These are phyloP conservation scores for Trichosurus vulpecula DNA, from an alignment of 2,797 vertebrate genomes.

Conservation along the genomic window DNA sequence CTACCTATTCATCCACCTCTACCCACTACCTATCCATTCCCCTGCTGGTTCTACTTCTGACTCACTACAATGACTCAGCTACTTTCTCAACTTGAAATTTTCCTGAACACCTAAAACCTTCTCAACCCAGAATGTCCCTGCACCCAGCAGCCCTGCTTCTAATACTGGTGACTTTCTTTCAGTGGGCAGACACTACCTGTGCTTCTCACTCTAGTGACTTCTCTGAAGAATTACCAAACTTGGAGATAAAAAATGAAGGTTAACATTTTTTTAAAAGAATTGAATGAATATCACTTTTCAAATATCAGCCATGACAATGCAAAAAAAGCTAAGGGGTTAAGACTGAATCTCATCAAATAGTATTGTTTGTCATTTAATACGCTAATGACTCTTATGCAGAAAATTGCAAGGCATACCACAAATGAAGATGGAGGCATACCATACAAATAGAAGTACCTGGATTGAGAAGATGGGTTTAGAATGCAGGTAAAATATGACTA, in stretches of 20 bases:
- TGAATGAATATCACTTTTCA: slow-evolving; percentile 46
- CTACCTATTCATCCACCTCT: not conserved
- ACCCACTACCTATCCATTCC: not conserved
- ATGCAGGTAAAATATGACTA: not conserved
- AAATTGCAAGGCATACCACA: not conserved
- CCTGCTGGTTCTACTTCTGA: not conserved
- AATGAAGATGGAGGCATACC: not conserved
- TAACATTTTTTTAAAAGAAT: slow-evolving; percentile 49
- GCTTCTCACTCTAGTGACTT: not conserved
- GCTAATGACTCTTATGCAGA: not conserved
- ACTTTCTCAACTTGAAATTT: not conserved
- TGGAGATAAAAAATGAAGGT: slow-evolving; percentile 50
- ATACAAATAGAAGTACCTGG: not conserved
- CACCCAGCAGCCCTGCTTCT: not conserved
- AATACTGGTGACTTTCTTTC: not conserved
- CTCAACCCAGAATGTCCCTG: not conserved
- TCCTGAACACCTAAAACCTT: not conserved
- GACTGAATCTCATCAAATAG: not conserved
- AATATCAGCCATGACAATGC: slow-evolving; percentile 18
- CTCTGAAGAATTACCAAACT: not conserved
- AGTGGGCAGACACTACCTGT: not conserved
- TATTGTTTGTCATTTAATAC: not conserved
- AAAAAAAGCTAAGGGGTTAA: slow-evolving; percentile 5
- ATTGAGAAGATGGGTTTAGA: not conserved
- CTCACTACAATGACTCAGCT: not conserved